These are phyloP conservation scores for Setophaga kirtlandii DNA, from an alignment of 2,113 vertebrate genomes.

Conservation along the genomic window DNA sequence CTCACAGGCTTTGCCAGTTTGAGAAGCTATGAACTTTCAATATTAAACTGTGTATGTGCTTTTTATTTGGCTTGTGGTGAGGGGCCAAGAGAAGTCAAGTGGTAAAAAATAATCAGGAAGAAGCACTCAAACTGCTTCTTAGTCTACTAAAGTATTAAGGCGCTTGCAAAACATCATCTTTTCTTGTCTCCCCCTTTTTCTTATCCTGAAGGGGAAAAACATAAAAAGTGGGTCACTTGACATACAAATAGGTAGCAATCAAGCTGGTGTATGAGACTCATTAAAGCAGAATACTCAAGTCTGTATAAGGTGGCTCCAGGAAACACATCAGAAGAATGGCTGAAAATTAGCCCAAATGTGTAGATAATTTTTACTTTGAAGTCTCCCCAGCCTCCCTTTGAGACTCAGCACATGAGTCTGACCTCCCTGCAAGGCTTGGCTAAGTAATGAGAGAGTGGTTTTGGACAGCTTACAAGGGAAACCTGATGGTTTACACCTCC, in stretches of 20 bases:
- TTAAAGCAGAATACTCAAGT: background rate
- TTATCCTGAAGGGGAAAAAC: background rate
- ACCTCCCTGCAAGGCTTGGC: background rate
- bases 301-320: background rate
- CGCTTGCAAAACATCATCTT: background rate
- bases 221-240: background rate
- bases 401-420: background rate
- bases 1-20: background rate
- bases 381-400: background rate
- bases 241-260: background rate
- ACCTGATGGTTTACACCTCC: background rate
- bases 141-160: background rate
- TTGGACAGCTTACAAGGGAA: background rate
- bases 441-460: background rate
- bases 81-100: background rate
- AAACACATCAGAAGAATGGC: conserved; percentile 3
- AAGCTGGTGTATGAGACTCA: background rate
- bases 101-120: background rate
- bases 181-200: background rate
- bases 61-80: background rate
- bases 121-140: background rate
- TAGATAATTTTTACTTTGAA: conserved; percentile 6
- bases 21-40: background rate
- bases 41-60: background rate
- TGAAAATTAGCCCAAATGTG: background rate